Conservation (phyloP, 1,140 invertebrate species). For the Rhyacophila brunnea region DNA sequence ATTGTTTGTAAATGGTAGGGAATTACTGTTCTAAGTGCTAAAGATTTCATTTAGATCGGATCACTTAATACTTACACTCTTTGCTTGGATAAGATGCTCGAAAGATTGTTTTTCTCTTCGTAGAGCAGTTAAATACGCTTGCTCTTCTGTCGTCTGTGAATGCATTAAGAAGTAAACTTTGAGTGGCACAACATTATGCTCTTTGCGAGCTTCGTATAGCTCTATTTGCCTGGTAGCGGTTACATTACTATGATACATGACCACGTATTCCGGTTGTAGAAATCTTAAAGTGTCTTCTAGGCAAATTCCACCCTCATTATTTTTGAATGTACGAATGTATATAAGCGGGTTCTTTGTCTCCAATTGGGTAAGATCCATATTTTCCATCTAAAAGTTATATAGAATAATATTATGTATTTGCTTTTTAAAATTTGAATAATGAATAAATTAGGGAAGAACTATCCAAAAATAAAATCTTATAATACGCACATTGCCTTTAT, state of each 20-base stretch:
- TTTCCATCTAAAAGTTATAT: constrained; percentile 56
- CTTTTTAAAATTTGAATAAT: too few species aligned
- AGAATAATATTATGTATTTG: too few species aligned
- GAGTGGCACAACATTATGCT: constrained; percentile 57
- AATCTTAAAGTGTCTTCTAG: constrained; percentile 65
- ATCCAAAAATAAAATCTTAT: too few species aligned
- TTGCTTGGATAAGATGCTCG: constrained; percentile 86
- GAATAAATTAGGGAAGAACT: too few species aligned
- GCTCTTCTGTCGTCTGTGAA: constrained; percentile 90
- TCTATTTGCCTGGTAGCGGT: constrained; percentile 86
- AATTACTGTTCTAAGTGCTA: too few species aligned
- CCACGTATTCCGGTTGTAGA: constrained; percentile 76
- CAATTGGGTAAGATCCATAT: constrained; percentile 63
- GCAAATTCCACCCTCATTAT: constrained; percentile 65
- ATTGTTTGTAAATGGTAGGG: not conserved
- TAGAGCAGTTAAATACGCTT: constrained; percentile 87
- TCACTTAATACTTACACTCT: constrained; percentile 77
- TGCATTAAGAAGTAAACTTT: constrained; percentile 90
- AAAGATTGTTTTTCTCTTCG: constrained; percentile 92
- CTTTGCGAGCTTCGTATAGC: constrained; percentile 73
- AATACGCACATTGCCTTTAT: too few species aligned
- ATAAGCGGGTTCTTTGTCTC: constrained; percentile 61
- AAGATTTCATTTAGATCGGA: too few species aligned
- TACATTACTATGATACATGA: constrained; percentile 90
- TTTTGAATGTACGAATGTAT: constrained; percentile 75